A percentile compares a stretch with the other conserved stretches of the same genome.
These are phyloP conservation scores for Triplophysa dalaica DNA, from an alignment of 2,113 vertebrate species.

Conservation along the genomic window DNA sequence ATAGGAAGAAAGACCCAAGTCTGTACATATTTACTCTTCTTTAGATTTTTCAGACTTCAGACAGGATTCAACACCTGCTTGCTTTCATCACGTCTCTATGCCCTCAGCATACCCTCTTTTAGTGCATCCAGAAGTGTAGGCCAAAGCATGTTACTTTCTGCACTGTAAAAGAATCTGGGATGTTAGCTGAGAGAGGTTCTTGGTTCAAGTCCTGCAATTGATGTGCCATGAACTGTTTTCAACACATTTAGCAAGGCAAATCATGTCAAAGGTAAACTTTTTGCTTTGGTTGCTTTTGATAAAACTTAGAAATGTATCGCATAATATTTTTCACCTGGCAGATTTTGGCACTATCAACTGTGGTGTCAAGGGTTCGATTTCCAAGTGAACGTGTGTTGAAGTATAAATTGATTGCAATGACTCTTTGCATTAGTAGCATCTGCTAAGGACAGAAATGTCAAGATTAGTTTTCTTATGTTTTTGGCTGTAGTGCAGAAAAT, in stretches of 20 bases:
- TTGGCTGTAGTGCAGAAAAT: neutral
- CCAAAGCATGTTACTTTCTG: neutral
- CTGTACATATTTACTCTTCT: slow-evolving; percentile 38
- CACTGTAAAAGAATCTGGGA: no score
- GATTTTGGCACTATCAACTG: no score
- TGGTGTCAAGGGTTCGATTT: no score
- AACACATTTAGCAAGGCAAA: neutral
- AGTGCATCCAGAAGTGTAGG: neutral
- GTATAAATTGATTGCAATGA: no score
- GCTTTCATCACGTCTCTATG: neutral
- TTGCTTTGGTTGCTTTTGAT: neutral
- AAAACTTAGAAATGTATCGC: neutral
- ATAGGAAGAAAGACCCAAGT: slow-evolving; percentile 38
- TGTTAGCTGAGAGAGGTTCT: neutral
- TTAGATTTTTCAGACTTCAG: neutral
- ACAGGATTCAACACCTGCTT: slow-evolving; percentile 32
- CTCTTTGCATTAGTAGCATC: no score
- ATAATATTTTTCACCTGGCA: no score
- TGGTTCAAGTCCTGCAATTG: neutral
- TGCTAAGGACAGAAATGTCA: no score
- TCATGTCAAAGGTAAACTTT: no score
- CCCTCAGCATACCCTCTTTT: neutral
- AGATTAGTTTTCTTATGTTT: neutral
- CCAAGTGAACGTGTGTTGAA: no score
- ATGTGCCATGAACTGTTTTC: neutral